Evolutionary conservation across 2,797 vertebrate species (phyloP), one percentile per base, ranked within the genome.

Genomic region (Acipenser ruthenus): DNA sequence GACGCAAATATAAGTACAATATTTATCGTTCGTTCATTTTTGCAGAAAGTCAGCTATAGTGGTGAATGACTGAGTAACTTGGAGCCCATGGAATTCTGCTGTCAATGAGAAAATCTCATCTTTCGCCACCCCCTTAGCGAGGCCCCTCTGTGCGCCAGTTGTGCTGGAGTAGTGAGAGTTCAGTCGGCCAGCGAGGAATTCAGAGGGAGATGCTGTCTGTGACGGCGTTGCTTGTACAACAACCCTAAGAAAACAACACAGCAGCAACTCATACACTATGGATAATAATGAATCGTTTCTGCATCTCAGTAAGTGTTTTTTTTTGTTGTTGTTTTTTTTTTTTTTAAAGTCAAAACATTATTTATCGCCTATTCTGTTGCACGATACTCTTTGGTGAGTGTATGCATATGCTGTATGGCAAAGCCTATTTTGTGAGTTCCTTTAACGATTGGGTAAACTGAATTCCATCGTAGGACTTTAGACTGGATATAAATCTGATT

Each of bases 231-330:
- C 63, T 71, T 37, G 4, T 37, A 65, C 67, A 79, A 78, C 77
- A 37, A 71, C 55, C 69, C 74, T 72, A 69, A 77, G 79, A 76
- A 81, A 79, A 79, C 65, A 60, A 72, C 76, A 74, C 79, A 75
- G 71, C 78, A 70, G 71, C 80, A 78, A 81, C 77, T 76, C 77
- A 73, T 65, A 66, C 78, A 81, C 71, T 75, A 90, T 90, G 89
- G 90, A 90, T 84, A 86, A 79, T 65, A 82, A 81, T 84, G 86
- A 90, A 78, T 78, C 84, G 11, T 91, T 88, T 84, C 77, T 85
- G 76, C 86, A 88, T 72, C 83, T 80, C 65, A 74, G 81, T 91
- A 75, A 89, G 90, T 90, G 78, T 75, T 10, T 7, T 7, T 83
- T 65, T 49, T 52, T 59, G 11, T 1, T 0, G 4, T 51, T 37